Percentiles rank a stretch among this genome's conserved stretches.
phyloP scores from a whole-genome alignment of 2,113 vertebrate species.

The Prionailurus bengalensis region DNA sequence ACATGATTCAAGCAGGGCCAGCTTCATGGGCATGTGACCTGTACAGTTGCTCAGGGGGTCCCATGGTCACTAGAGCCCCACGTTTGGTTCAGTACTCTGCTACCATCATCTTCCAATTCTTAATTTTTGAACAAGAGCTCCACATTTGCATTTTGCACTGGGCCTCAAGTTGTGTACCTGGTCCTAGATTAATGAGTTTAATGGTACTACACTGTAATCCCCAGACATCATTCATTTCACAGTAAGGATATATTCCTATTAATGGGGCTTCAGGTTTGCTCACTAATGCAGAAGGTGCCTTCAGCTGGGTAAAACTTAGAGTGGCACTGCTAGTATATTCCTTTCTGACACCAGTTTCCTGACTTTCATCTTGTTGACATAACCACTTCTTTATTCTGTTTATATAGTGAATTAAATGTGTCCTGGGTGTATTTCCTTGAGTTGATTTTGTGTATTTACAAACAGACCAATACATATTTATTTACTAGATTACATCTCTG shows the following conservation, averaged over 20 bases:
- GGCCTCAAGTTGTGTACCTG: not conserved
- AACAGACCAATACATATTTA: not conserved
- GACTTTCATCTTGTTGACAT: not conserved
- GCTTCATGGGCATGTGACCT: not conserved
- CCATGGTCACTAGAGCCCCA: rapidly evolving
- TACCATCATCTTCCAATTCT: not conserved
- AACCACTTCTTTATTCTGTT: not conserved
- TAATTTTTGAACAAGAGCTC: not conserved
- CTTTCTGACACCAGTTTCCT: not conserved
- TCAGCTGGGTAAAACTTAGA: not conserved
- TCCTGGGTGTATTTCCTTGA: not conserved
- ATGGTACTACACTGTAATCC: not conserved
- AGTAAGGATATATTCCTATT: not conserved
- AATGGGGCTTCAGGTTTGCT: not conserved
- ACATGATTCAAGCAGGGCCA: not conserved
- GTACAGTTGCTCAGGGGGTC: rapidly evolving
- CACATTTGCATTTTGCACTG: not conserved
- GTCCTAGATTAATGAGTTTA: not conserved
- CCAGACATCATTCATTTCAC: not conserved
- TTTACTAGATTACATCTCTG: not conserved
- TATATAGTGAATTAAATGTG: not conserved
- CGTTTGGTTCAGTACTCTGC: not conserved
- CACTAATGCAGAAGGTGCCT: not conserved
- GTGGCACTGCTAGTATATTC: not conserved
- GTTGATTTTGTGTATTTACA: not conserved